Evolutionary conservation across 2,113 vertebrate genomes (phyloP).

Genomic region (Sander lucioperca): DNA sequence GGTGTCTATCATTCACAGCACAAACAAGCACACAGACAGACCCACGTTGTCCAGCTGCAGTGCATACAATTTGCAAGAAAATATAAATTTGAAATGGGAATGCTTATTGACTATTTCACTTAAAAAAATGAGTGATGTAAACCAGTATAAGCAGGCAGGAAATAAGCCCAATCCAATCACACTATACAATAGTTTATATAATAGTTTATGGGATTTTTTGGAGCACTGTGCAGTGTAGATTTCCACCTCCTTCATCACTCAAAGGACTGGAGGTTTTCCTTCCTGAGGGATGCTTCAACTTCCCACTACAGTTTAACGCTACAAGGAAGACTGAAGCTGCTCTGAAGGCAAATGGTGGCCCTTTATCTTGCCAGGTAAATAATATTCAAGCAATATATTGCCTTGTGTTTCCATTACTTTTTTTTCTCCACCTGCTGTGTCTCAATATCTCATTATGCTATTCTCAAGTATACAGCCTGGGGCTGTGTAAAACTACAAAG

Average conservation of each 20-base stretch:
- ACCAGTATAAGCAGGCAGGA: constrained; percentile 36
- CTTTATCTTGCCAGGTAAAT: constrained; percentile 30
- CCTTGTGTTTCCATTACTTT: constrained; percentile 24
- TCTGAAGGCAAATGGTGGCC: constrained; percentile 21
- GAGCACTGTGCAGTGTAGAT: constrained; percentile 42
- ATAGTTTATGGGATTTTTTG: too few relatives aligned
- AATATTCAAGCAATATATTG: constrained; percentile 38
- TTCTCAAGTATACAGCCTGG: constrained; percentile 17
- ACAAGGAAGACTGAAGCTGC: constrained; percentile 50
- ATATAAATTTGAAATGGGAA: not conserved
- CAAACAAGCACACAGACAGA: constrained; percentile 9
- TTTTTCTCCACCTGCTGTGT: constrained; percentile 24
- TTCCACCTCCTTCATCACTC: constrained; percentile 64
- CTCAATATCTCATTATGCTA: constrained; percentile 34
- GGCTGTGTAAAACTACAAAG: constrained; percentile 23
- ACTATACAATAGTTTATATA: too few relatives aligned
- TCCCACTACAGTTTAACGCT: constrained; percentile 47
- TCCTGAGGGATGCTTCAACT: constrained; percentile 57
- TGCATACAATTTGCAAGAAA: not conserved
- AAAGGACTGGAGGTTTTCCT: constrained; percentile 48
- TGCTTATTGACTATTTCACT: not conserved
- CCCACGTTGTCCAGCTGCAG: constrained; percentile 15
- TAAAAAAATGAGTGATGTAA: constrained; percentile 40
- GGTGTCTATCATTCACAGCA: not conserved
- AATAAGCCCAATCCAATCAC: constrained; percentile 52